Evolutionary conservation across 2,888 invertebrate genomes (phyloP), one percentile per base, ranked within the genome.

Genomic region (Clusia tigrina): DNA sequence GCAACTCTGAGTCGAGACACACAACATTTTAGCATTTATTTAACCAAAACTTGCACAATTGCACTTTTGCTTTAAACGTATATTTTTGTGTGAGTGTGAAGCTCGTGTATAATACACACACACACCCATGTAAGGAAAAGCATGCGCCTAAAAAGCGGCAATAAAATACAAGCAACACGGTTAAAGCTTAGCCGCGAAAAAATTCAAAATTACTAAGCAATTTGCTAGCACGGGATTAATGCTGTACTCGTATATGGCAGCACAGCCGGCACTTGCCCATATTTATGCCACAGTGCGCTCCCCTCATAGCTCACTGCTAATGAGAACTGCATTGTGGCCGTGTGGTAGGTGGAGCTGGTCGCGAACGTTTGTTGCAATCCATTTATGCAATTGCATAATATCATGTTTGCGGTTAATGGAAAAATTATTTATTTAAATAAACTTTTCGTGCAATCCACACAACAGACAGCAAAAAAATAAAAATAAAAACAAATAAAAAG

Each of bases 371-470:
- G 73, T 72, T 69, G 66, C 74, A 72, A 71, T 74, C 69, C 74
- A 73, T 74, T 73, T 74, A 69, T 71, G 72, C 74, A 74, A 74
- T 71, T 74, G 73, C 73, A 71, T 66, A 74, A 73, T 73, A 71
- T 70, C 73, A 73, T 73, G 74, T 74, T 74, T 73, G 73, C 67
- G 73, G 73, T 73, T 73, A 73, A 73, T 73, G 73, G 72, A 73
- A 73, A 74, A 74, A 74, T 74, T 71, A 74, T 73, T 73, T 73
- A 73, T 73, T 73, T 73, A 73, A 74, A 74, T 73, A 74, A 67
- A 73, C 73, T 68, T 72, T 71, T 73, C n/a, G 32, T 32, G 32
- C 6, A n/a, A n/a, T n/a, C n/a, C n/a, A n/a, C n/a, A n/a, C n/a
- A n/a, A n/a, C n/a, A n/a, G n/a, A n/a, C n/a, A n/a, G n/a, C n/a